These are phyloP conservation scores for Chymomyza fuscimana DNA, from an alignment of 2,888 invertebrate genomes.

Conservation along the genomic window DNA sequence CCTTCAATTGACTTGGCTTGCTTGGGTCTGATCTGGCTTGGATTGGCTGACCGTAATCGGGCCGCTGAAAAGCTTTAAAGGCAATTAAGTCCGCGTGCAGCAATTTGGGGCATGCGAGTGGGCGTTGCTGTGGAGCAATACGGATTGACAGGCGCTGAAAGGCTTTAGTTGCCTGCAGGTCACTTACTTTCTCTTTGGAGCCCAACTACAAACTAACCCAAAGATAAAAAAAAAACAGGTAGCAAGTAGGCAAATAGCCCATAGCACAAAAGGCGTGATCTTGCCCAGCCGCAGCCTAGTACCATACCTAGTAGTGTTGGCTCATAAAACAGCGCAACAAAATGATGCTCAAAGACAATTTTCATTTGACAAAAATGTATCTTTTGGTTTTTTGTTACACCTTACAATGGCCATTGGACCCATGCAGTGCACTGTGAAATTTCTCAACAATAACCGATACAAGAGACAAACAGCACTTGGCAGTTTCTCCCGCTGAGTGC, in stretches of 20 bases:
- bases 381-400: constrained; percentile 69
- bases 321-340: not conserved
- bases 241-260: not conserved
- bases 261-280: not conserved
- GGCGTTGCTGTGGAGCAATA: constrained; percentile 3
- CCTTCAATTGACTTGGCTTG: not conserved
- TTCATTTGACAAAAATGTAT: constrained; percentile 68
- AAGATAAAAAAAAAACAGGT: not conserved
- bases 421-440: constrained; percentile 70
- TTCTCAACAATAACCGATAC: constrained; percentile 60
- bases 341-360: constrained; percentile 45
- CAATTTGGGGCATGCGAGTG: constrained; percentile 38
- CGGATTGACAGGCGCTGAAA: constrained; percentile 32
- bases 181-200: constrained; percentile 21
- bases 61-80: constrained; percentile 30
- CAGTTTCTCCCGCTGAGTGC: constrained; percentile 68
- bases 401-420: constrained; percentile 61
- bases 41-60: constrained; percentile 17
- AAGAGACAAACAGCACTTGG: constrained; percentile 16
- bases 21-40: too few species aligned
- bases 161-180: constrained; percentile 9
- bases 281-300: not conserved
- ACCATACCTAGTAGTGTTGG: not conserved
- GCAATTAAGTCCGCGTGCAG: constrained; percentile 64
- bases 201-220: not conserved